A percentile compares a stretch with the other conserved stretches of the same genome.
These are phyloP conservation scores for Hirtodrosophila confusa DNA, from an alignment of 2,888 invertebrate species.

Conservation along the genomic window DNA sequence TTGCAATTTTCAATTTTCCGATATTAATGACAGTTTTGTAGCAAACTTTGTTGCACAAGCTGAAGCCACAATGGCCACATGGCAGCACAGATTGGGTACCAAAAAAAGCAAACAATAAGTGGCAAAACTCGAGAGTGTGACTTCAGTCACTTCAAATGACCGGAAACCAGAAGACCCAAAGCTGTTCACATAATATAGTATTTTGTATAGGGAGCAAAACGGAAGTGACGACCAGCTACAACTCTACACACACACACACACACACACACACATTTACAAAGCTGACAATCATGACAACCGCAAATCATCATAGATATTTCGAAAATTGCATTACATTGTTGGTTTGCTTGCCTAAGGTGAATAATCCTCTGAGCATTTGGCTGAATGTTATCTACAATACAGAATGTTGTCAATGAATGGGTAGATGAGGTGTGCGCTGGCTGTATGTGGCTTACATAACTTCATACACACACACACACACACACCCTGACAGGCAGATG, in stretches of 20 bases:
- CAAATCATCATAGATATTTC: conserved; percentile 79
- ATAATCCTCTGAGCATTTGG: conserved; percentile 62
- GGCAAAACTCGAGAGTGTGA: conserved; percentile 49
- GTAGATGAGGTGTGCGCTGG: conserved; percentile 62
- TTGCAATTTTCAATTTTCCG: conserved; percentile 59
- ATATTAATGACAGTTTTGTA: conserved; percentile 52
- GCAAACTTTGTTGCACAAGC: conserved; percentile 10
- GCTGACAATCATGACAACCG: conserved; percentile 58
- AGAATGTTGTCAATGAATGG: conserved; percentile 72
- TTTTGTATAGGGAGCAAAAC: conserved; percentile 37
- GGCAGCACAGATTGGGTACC: conserved; percentile 37
- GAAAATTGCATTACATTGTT: conserved; percentile 76
- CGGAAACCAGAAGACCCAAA: conserved; percentile 57
- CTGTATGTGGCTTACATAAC: conserved; percentile 34
- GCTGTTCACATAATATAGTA: conserved; percentile 26
- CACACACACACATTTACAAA: neutral
- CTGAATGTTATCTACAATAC: conserved; percentile 75
- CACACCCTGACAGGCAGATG: conserved; percentile 1
- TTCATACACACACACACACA: conserved; percentile 22
- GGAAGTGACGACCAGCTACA: conserved; percentile 56
- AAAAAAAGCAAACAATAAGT: conserved; percentile 41
- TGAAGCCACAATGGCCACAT: conserved; percentile 51
- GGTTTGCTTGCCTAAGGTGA: conserved; percentile 46
- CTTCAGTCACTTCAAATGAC: conserved; percentile 65
- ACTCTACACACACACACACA: conserved; percentile 10